Conservation (phyloP, 2,113 vertebrate species). For the Lampris megalopsis region DNA sequence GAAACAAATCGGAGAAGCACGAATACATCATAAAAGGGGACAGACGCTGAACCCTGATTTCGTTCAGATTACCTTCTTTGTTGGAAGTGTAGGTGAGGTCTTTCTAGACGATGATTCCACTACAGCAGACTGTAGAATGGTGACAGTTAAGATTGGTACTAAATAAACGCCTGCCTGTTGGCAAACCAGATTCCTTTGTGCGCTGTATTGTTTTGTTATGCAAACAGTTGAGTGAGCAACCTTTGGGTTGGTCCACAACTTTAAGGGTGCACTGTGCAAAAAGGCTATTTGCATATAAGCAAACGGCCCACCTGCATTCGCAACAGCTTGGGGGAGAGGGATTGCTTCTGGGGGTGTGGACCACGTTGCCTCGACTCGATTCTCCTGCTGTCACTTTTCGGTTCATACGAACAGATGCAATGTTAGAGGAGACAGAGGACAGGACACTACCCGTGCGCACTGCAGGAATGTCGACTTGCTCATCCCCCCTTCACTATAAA, state of each 20-base stretch:
- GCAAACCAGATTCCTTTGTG: neutral
- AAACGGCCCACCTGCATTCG: neutral
- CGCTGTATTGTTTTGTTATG: neutral
- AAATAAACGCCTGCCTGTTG: neutral
- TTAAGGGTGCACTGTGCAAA: constrained; percentile 15
- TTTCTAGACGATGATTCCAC: neutral
- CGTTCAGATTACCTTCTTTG: constrained; percentile 31
- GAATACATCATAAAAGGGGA: constrained; percentile 41
- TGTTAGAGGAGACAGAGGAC: constrained; percentile 40
- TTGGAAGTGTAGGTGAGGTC: constrained; percentile 14
- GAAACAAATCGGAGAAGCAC: constrained; percentile 36
- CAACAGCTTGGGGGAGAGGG: constrained; percentile 11
- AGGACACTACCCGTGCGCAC: constrained; percentile 46
- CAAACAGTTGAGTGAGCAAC: neutral
- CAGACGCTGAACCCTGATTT: constrained; percentile 31
- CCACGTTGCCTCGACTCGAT: neutral
- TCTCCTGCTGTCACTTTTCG: constrained; percentile 8
- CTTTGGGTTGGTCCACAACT: constrained; percentile 27
- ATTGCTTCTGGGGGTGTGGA: no score
- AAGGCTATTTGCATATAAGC: constrained; percentile 15
- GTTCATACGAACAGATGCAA: constrained; percentile 10
- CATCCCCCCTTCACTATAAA: constrained; percentile 11
- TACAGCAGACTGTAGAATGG: neutral
- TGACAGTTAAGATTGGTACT: neutral
- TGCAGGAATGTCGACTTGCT: constrained; percentile 59